These are phyloP conservation scores for Disparrhopalites patrizii DNA, from an alignment of 2,888 invertebrate species.

Conservation along the genomic window DNA sequence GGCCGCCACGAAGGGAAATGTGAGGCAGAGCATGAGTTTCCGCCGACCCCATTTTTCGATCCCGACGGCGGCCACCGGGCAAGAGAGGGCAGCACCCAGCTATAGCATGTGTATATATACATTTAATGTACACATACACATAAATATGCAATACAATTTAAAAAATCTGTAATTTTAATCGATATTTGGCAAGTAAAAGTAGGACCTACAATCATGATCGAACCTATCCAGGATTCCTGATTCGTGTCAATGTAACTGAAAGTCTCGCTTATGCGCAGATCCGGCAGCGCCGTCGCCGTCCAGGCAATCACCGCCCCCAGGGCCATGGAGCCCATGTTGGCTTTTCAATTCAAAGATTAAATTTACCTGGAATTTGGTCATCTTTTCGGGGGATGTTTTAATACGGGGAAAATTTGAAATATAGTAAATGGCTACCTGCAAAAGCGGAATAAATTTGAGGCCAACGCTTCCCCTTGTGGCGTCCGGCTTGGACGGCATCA, in stretches of 20 bases:
- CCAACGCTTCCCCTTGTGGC: too few relatives aligned
- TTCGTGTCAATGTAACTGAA: constrained; percentile 34
- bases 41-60: constrained; percentile 20
- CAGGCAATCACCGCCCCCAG: constrained; percentile 41
- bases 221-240: constrained; percentile 45
- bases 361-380: too few relatives aligned
- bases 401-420: too few relatives aligned
- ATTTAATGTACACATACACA: neutral
- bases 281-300: constrained; percentile 45
- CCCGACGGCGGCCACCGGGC: neutral
- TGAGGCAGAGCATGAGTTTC: constrained; percentile 5
- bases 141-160: neutral
- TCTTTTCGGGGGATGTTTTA: too few relatives aligned
- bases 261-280: constrained; percentile 34
- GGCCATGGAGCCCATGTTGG: constrained; percentile 41
- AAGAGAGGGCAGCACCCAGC: constrained; percentile 16
- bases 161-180: neutral
- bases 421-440: too few relatives aligned
- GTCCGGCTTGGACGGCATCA: too few relatives aligned
- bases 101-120: neutral
- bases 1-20: constrained; percentile 1
- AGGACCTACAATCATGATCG: constrained; percentile 39
- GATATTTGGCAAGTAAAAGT: neutral
- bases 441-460: too few relatives aligned
- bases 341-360: too few relatives aligned